These are phyloP conservation scores for Philonicus albiceps DNA, from an alignment of 2,888 invertebrate species.

Conservation along the genomic window DNA sequence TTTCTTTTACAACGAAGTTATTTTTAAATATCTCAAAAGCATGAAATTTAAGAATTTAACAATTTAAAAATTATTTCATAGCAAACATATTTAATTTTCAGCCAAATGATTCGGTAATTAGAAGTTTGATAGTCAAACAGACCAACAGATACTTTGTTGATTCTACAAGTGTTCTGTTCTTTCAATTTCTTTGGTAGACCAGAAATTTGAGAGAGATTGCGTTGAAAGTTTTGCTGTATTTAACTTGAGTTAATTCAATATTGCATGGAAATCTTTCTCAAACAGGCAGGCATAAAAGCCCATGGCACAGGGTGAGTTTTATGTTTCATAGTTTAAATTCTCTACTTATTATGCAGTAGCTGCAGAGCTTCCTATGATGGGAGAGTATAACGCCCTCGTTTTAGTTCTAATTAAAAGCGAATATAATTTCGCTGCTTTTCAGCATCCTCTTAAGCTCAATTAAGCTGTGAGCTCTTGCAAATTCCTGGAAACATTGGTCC, in stretches of 20 bases:
- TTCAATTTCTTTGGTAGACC: background rate
- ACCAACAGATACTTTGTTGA: background rate
- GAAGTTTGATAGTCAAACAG: background rate
- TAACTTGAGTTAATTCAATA: background rate
- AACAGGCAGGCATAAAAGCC: background rate
- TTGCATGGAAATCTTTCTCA: background rate
- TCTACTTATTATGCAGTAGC: background rate
- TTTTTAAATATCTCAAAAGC: too few relatives aligned
- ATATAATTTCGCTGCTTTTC: background rate
- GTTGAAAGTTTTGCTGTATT: background rate
- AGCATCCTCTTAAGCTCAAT: conserved; percentile 23
- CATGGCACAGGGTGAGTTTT: background rate
- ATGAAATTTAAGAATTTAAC: too few relatives aligned
- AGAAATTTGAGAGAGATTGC: background rate
- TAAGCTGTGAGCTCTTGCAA: conserved; percentile 24
- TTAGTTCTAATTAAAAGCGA: conserved; percentile 14
- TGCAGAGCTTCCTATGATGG: background rate
- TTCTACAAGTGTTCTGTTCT: background rate
- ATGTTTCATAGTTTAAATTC: background rate
- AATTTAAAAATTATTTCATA: background rate
- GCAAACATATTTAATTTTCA: background rate
- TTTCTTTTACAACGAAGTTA: too few relatives aligned
- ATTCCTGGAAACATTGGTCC: conserved; percentile 28
- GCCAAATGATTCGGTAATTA: background rate
- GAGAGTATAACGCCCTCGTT: background rate